A percentile compares a stretch with the other conserved stretches of the same genome.
Evolutionary conservation across 2,888 invertebrate genomes (phyloP).

Genomic region (Isoperla grammatica): DNA sequence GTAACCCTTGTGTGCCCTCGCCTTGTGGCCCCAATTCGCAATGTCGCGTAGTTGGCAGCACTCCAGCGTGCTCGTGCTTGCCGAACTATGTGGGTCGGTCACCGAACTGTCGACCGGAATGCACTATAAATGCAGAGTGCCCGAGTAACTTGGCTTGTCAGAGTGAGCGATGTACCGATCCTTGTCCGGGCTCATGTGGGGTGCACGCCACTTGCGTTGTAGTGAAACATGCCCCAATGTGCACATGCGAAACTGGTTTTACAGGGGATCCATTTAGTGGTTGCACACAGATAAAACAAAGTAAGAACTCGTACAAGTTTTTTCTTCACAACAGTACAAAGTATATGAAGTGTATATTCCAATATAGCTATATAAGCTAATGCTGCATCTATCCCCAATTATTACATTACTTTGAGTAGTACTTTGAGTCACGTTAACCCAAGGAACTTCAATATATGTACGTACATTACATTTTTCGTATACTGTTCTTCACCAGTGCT

Average conservation of each 20-base stretch:
- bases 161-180: slow-evolving; percentile 35
- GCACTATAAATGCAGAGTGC: slow-evolving; percentile 36
- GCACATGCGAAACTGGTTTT: slow-evolving; percentile 39
- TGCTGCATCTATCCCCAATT: background rate
- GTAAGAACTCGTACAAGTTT: slow-evolving; percentile 20
- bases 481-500: too few species aligned
- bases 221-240: slow-evolving; percentile 38
- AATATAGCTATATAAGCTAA: too few species aligned
- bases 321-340: background rate
- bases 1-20: slow-evolving; percentile 55
- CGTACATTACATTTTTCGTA: too few species aligned
- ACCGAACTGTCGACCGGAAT: slow-evolving; percentile 37
- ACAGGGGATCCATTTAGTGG: slow-evolving; percentile 38
- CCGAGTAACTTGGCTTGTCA: slow-evolving; percentile 37
- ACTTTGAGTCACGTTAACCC: too few species aligned
- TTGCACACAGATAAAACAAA: slow-evolving; percentile 25
- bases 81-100: slow-evolving; percentile 37
- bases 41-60: slow-evolving; percentile 40
- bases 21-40: slow-evolving; percentile 55
- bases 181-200: slow-evolving; percentile 39
- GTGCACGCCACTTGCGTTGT: slow-evolving; percentile 39
- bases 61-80: slow-evolving; percentile 37
- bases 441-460: too few species aligned
- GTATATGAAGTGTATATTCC: too few species aligned
- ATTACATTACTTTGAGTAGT: too few species aligned